These are phyloP conservation scores for Carcina quercana DNA, from an alignment of 2,888 invertebrate species.

Conservation along the genomic window DNA sequence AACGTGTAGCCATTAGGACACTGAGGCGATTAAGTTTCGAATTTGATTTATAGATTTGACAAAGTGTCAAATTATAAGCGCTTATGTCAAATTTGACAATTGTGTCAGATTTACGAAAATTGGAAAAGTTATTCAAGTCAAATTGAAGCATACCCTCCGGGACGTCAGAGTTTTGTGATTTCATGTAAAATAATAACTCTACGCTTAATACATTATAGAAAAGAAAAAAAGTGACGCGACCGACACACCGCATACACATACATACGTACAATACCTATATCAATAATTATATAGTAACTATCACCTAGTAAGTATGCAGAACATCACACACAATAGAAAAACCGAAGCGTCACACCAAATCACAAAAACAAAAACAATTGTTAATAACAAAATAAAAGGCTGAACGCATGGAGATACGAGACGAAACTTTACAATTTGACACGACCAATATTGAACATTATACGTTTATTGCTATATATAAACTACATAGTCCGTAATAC, in stretches of 20 bases:
- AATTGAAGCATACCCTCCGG: conserved; percentile 26
- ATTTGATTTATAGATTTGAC: too few relatives aligned
- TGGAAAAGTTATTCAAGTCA: too few relatives aligned
- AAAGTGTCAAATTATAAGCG: too few relatives aligned
- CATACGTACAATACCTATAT: conserved; percentile 29
- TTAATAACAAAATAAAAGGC: conserved; percentile 31
- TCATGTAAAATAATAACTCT: conserved; percentile 66
- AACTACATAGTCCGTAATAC: conserved; percentile 59
- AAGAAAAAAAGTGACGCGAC: conserved; percentile 50
- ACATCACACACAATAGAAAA: conserved; percentile 31
- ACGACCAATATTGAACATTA: conserved; percentile 43
- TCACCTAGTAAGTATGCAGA: conserved; percentile 36
- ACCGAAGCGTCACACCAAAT: conserved; percentile 51
- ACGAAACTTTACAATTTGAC: conserved; percentile 25
- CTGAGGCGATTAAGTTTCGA: too few relatives aligned
- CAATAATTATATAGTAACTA: conserved; percentile 23
- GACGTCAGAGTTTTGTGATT: conserved; percentile 61
- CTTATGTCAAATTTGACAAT: too few relatives aligned
- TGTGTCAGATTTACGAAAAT: too few relatives aligned
- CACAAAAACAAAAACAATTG: conserved; percentile 26
- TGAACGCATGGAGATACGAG: conserved; percentile 12
- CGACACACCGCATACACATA: conserved; percentile 43
- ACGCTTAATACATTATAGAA: conserved; percentile 49
- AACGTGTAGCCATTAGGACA: too few relatives aligned
- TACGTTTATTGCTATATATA: too few relatives aligned